phyloP scores from a whole-genome alignment of 1,140 invertebrate genomes.

The Berghia stephanieae region DNA sequence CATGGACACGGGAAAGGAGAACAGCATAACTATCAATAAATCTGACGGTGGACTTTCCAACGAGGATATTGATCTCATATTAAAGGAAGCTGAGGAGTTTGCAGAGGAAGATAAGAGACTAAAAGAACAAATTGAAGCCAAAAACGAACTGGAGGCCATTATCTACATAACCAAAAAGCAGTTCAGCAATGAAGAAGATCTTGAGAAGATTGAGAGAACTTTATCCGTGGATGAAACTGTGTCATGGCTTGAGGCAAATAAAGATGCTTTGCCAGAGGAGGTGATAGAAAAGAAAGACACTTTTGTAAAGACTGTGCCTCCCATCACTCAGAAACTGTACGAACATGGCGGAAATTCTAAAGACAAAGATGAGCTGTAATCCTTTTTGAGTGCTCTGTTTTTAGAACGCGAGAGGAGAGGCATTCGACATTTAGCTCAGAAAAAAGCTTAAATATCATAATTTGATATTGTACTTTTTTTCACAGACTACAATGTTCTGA shows the following conservation, averaged over 20 bases:
- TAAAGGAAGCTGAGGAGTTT: conserved; percentile 89
- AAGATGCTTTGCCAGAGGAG: conserved; percentile 90
- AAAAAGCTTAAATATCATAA: too few species aligned
- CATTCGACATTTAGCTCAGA: too few species aligned
- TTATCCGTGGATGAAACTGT: conserved; percentile 89
- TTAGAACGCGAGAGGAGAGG: too few species aligned
- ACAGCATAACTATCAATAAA: conserved; percentile 99
- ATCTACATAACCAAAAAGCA: conserved; percentile 98
- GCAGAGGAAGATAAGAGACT: conserved; percentile 94
- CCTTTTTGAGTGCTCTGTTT: too few species aligned
- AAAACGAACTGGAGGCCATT: conserved; percentile 89
- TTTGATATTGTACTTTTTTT: too few species aligned
- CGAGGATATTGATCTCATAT: conserved; percentile 98
- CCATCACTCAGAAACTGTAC: conserved; percentile 96
- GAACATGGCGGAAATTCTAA: conserved; percentile 74
- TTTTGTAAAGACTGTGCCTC: conserved; percentile 91
- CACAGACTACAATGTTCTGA: too few species aligned
- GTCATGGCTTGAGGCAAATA: conserved; percentile 96
- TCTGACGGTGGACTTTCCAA: conserved; percentile 95
- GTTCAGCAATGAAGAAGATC: conserved; percentile 92
- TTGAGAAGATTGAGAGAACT: conserved; percentile 93
- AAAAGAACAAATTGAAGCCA: conserved; percentile 94
- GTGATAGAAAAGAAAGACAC: conserved; percentile 97
- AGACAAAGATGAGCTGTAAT: conserved; percentile 66
- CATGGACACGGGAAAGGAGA: conserved; percentile 97